A percentile compares a stretch with the other conserved stretches of the same genome.
These are phyloP conservation scores for Yponomeuta cagnagella DNA, from an alignment of 2,888 invertebrate species.

Conservation along the genomic window DNA sequence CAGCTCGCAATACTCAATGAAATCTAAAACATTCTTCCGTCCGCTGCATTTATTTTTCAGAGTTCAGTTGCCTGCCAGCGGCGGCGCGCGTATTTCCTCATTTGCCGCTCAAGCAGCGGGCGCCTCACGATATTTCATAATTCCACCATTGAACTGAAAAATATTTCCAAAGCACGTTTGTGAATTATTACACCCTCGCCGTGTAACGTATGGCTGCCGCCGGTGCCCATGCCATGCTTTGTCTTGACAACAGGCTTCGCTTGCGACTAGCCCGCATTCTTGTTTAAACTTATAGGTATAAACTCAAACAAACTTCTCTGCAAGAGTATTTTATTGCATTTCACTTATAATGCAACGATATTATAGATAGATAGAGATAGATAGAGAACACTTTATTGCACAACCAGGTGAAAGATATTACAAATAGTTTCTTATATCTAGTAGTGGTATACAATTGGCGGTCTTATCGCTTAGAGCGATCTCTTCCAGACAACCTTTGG, in stretches of 20 bases:
- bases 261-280: not conserved
- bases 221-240: conserved; percentile 10
- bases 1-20: not conserved
- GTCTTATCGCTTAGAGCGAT: no score
- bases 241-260: conserved; percentile 14
- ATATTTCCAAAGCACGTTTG: conserved; percentile 21
- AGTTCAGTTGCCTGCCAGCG: not conserved
- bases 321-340: no score
- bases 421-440: no score
- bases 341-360: no score
- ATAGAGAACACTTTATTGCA: no score
- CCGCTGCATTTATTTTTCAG: not conserved
- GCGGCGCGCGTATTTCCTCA: conserved; percentile 17
- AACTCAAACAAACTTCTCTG: no score
- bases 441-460: no score
- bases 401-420: no score
- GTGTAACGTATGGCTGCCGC: conserved; percentile 14
- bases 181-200: conserved; percentile 13
- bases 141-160: conserved; percentile 22
- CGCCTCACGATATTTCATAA: conserved; percentile 21
- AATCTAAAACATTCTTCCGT: not conserved
- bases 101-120: conserved; percentile 17
- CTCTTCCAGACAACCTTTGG: no score
- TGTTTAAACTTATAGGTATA: not conserved
- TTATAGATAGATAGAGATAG: no score